Conservation (phyloP, 2,113 vertebrate genomes). For the Macquaria ambigua region DNA sequence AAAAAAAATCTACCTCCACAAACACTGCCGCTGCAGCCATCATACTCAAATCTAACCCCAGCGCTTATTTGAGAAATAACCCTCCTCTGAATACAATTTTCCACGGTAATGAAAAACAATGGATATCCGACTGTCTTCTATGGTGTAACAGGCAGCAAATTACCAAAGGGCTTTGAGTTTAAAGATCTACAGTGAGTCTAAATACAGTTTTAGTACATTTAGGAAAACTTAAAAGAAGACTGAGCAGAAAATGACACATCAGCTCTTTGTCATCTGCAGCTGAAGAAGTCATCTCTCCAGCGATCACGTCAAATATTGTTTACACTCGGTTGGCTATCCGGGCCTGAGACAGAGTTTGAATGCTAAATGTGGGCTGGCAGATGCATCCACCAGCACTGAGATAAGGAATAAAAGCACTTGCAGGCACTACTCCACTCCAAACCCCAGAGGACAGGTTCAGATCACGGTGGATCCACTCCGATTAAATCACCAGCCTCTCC, state of each 20-base stretch:
- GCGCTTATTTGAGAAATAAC: slow-evolving; percentile 1
- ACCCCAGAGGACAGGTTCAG: slow-evolving; percentile 44
- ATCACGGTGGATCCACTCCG: slow-evolving; percentile 40
- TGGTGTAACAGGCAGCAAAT: background rate
- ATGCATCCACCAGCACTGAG: slow-evolving; percentile 39
- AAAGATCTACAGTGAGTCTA: background rate
- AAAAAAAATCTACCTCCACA: background rate
- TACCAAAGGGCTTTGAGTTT: background rate
- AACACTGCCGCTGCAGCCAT: slow-evolving; percentile 10
- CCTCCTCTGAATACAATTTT: background rate
- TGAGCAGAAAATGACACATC: background rate
- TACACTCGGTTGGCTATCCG: slow-evolving; percentile 61
- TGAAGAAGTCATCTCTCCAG: slow-evolving; percentile 21
- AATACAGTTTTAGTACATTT: background rate
- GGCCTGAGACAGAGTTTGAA: slow-evolving; percentile 61
- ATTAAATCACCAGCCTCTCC: slow-evolving; percentile 50
- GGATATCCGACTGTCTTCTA: background rate
- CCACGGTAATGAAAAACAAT: background rate
- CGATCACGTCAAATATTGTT: slow-evolving; percentile 66
- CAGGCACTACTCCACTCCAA: slow-evolving; percentile 29
- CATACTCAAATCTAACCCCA: background rate
- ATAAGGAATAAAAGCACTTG: slow-evolving; percentile 63
- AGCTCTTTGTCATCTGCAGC: background rate
- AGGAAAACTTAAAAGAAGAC: background rate
- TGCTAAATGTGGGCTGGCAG: slow-evolving; percentile 66